phyloP scores from a whole-genome alignment of 2,888 invertebrate species.

The Ecdyonurus torrentis region DNA sequence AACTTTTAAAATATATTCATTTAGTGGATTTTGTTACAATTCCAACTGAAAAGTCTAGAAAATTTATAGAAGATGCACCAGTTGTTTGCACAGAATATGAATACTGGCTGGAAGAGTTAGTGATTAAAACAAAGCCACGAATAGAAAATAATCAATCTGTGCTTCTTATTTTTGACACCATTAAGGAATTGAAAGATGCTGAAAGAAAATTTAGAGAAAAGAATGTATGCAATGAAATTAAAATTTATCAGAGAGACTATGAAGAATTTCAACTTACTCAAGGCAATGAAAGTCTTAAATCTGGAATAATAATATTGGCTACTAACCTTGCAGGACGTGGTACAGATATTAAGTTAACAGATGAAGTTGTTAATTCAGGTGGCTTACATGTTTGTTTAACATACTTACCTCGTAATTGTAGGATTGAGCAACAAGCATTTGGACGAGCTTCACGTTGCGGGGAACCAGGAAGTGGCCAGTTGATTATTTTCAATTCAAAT shows the following conservation, averaged over 20 bases:
- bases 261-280: conserved; percentile 10
- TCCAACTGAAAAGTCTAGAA: conserved; percentile 20
- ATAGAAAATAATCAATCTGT: too few relatives aligned
- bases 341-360: conserved; percentile 19
- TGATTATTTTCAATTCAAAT: background rate
- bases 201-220: too few relatives aligned
- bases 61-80: conserved; percentile 16
- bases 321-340: conserved; percentile 26
- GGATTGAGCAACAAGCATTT: conserved; percentile 1
- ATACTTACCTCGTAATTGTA: background rate
- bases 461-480: background rate
- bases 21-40: conserved; percentile 20
- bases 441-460: background rate
- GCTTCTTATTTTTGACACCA: too few relatives aligned
- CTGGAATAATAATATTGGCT: conserved; percentile 21
- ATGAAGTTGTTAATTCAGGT: background rate
- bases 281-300: conserved; percentile 11
- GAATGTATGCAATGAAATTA: too few relatives aligned
- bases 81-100: conserved; percentile 15
- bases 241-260: conserved; percentile 14
- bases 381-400: conserved; percentile 1
- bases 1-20: conserved; percentile 19
- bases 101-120: too few relatives aligned
- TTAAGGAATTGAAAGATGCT: too few relatives aligned
- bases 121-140: too few relatives aligned